A percentile compares a stretch with the other conserved stretches of the same genome.
phyloP scores from a whole-genome alignment of 2,888 invertebrate species.

The Ennomos erosarius region DNA sequence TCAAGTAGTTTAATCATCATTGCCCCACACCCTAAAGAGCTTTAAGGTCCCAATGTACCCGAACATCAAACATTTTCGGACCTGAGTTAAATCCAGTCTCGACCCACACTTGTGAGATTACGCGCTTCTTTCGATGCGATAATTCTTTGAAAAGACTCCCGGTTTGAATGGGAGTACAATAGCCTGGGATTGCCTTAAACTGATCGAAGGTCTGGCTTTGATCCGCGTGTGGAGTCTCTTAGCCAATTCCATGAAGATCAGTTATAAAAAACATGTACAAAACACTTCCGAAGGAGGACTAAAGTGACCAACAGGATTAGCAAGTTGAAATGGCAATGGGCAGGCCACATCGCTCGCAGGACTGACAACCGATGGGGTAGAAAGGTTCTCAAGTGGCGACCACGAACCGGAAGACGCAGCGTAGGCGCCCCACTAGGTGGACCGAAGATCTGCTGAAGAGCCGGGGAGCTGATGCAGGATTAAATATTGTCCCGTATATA shows the following conservation, averaged over 20 bases:
- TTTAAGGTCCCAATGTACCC: neutral
- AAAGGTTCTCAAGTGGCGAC: too few relatives aligned
- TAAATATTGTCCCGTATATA: too few relatives aligned
- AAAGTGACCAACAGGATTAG: too few relatives aligned
- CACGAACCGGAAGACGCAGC: too few relatives aligned
- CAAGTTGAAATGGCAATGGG: too few relatives aligned
- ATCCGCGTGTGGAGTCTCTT: neutral
- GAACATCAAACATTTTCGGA: constrained; percentile 6
- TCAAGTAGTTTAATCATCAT: neutral
- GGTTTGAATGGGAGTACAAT: neutral
- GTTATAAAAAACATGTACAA: too few relatives aligned
- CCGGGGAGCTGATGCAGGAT: too few relatives aligned
- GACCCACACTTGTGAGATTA: constrained; percentile 1
- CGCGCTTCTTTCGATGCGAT: constrained; percentile 4
- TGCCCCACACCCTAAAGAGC: neutral
- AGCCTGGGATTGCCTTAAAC: constrained; percentile 2
- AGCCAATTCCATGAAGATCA: neutral
- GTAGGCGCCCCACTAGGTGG: too few relatives aligned
- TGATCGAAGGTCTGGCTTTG: neutral
- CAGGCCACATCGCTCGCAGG: too few relatives aligned
- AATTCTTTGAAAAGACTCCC: constrained; percentile 2
- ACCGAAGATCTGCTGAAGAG: too few relatives aligned
- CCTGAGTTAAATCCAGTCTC: neutral
- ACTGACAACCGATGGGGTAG: too few relatives aligned
- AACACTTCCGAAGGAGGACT: too few relatives aligned